Evolutionary conservation across 2,113 vertebrate species (phyloP), one percentile per base, ranked within the genome.

Genomic region (Romanogobio albipinnatus): DNA sequence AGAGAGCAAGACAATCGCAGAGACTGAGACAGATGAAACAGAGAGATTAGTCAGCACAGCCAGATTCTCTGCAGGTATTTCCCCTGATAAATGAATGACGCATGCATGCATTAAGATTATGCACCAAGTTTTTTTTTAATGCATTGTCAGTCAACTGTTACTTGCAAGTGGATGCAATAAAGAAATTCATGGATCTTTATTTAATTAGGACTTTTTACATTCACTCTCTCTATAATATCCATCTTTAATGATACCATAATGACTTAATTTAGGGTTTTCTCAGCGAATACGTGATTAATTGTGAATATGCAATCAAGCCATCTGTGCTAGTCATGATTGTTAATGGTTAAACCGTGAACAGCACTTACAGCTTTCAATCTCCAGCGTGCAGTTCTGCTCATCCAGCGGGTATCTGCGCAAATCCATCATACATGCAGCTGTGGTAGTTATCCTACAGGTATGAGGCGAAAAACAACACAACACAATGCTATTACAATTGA

Each of bases 351-450:
- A 64, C 15, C 2, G 26, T 68, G 76, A 59, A 71, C 14, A 49
- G 4, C 2, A 96, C 97, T 98, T 89, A 98, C 97, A 98, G 39
- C 97, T 98, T 92, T 98, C 97, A 82, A 98, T 98, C 91, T 98
- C 97, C 92, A 98, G 89, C 6, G 97, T 98, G 92, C 97, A 98
- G 87, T 98, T 98, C 89, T 98, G 97, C 86, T 98, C 96, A 88
- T 98, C 97, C 91, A 98, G 92, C 6, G 97, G 97, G 49, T 98
- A 98, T 92, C 96, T 94, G 79, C 96, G 95, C 87, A 98, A 94
- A 91, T 98, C 97, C 97, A 98, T 98, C 97, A 98, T 97, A 87
- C 97, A 98, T n/a, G 97, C 97, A 77, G 97, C 97, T 53, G 97
- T 98, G 22, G 97, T 98, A 68, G 97, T 98, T 91, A 98, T 97